phyloP scores from a whole-genome alignment of 2,113 vertebrate species.

The Bubalus kerabau region DNA sequence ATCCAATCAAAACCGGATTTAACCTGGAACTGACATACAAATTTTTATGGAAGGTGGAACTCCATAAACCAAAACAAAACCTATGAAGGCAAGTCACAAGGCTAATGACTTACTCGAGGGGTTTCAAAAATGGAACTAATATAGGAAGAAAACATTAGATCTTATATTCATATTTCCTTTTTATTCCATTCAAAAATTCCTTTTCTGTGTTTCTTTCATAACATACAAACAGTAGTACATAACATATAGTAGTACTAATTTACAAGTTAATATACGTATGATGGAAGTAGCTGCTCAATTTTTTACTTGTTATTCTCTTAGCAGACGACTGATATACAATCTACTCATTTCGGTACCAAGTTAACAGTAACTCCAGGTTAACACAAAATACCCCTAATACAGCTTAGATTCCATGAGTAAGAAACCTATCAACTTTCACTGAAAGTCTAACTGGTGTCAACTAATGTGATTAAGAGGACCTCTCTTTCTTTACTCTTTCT shows the following conservation, averaged over 20 bases:
- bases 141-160: background rate
- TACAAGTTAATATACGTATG: background rate
- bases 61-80: conserved; percentile 35
- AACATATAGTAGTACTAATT: background rate
- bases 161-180: conserved; percentile 7
- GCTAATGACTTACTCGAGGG: background rate
- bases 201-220: background rate
- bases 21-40: background rate
- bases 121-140: conserved; percentile 29
- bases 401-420: background rate
- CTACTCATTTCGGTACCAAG: background rate
- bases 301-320: background rate
- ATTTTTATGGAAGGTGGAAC: conserved; percentile 6
- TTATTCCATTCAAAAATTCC: conserved; percentile 20
- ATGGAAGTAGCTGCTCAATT: background rate
- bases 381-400: background rate
- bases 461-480: background rate
- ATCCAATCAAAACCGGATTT: conserved; percentile 40
- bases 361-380: conserved; percentile 3
- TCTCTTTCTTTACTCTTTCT: background rate
- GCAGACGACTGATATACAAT: background rate
- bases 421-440: conserved; percentile 21
- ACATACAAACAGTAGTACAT: background rate
- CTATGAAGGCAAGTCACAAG: background rate
- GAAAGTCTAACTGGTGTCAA: background rate